Conservation (phyloP, 2,888 invertebrate species). For the Aporophyla nigra region DNA sequence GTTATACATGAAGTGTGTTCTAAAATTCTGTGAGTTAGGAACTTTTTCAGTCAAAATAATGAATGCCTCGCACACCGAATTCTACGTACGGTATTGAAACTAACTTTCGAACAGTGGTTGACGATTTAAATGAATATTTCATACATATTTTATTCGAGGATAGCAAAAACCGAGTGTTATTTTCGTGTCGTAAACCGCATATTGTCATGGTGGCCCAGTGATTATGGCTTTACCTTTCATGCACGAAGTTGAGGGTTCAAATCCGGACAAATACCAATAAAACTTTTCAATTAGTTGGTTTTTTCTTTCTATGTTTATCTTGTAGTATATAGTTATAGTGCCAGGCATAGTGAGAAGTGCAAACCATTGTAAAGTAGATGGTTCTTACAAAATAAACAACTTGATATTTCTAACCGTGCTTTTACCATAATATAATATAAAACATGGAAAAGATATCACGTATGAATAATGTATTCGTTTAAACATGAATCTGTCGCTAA, state of each 20-base stretch:
- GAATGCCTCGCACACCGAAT: constrained; percentile 26
- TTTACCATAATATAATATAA: constrained; percentile 3
- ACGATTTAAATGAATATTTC: constrained; percentile 14
- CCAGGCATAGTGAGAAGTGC: neutral
- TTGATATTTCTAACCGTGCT: neutral
- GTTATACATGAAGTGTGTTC: constrained; percentile 37
- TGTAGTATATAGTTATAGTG: neutral
- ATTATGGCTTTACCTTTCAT: too few relatives aligned
- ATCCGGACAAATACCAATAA: too few relatives aligned
- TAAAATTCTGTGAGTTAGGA: constrained; percentile 36
- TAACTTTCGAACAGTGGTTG: constrained; percentile 23
- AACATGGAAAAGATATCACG: constrained; percentile 46
- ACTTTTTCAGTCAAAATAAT: constrained; percentile 43
- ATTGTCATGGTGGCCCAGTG: too few relatives aligned
- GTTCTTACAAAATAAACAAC: constrained; percentile 7
- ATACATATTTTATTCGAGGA: neutral
- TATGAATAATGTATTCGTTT: constrained; percentile 61
- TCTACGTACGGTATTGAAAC: constrained; percentile 22
- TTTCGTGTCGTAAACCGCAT: neutral
- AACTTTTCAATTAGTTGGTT: too few relatives aligned
- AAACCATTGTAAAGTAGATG: neutral
- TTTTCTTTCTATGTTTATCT: too few relatives aligned
- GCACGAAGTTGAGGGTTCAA: too few relatives aligned
- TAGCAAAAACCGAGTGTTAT: neutral
- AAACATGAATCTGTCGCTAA: constrained; percentile 40